phyloP scores from a whole-genome alignment of 2,888 invertebrate genomes.

The Platerodrilus igneus region DNA sequence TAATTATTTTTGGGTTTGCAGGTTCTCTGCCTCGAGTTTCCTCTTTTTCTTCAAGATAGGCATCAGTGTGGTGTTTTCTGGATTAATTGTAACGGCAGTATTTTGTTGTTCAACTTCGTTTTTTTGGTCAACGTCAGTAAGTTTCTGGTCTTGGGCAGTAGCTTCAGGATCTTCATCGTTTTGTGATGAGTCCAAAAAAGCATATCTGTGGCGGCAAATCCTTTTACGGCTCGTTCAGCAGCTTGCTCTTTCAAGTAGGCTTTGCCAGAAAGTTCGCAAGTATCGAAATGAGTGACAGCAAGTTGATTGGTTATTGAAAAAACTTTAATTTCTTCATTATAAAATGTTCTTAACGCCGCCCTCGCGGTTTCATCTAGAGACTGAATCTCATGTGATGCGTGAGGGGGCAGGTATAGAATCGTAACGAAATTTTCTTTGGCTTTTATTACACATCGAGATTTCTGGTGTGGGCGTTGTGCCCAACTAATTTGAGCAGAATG shows the following conservation, averaged over 20 bases:
- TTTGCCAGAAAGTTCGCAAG: slow-evolving; percentile 4
- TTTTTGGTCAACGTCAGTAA: too few relatives aligned
- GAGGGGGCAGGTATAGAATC: slow-evolving; percentile 39
- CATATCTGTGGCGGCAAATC: slow-evolving; percentile 7
- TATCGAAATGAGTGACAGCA: slow-evolving; percentile 8
- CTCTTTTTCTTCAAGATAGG: not conserved
- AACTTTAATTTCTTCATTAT: slow-evolving; percentile 12
- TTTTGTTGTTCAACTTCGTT: slow-evolving; percentile 1
- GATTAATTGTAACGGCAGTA: not conserved
- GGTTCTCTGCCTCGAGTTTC: not conserved
- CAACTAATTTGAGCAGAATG: slow-evolving; percentile 39
- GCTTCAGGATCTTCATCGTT: too few relatives aligned
- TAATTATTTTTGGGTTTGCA: not conserved
- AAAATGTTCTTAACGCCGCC: slow-evolving; percentile 11
- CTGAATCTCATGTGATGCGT: slow-evolving; percentile 35
- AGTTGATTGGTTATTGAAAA: slow-evolving; percentile 1
- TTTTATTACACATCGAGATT: slow-evolving; percentile 34
- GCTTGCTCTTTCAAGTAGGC: slow-evolving; percentile 6
- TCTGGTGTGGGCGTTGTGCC: slow-evolving; percentile 37
- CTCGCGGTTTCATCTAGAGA: slow-evolving; percentile 27
- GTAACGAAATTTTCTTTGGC: slow-evolving; percentile 31
- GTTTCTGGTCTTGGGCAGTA: too few relatives aligned
- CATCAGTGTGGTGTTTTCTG: not conserved
- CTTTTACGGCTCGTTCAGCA: slow-evolving; percentile 7
- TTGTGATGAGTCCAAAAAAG: too few relatives aligned